Evolutionary conservation across 2,797 vertebrate genomes (phyloP).

Genomic region (Morus bassanus): DNA sequence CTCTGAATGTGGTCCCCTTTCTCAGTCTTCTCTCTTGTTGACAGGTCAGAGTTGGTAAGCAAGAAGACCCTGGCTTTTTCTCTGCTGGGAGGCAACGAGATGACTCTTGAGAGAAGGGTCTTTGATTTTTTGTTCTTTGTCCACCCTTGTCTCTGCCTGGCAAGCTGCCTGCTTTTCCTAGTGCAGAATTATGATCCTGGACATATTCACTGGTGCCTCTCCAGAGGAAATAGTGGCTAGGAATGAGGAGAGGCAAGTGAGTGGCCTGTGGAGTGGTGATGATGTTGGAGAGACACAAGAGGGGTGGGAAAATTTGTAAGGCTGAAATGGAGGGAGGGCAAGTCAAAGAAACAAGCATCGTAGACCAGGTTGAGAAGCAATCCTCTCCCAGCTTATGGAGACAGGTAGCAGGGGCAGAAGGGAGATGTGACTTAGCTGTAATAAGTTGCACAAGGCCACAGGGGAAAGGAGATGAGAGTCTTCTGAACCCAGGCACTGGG

Average conservation of each 20-base stretch:
- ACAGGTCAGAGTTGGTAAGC: not conserved
- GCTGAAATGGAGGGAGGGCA: not conserved
- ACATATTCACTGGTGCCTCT: rapidly evolving
- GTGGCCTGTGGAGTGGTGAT: not conserved
- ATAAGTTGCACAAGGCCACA: not conserved
- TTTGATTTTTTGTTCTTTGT: not conserved
- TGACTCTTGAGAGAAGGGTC: not conserved
- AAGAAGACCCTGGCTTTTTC: not conserved
- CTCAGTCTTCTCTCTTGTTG: not conserved
- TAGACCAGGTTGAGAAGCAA: not conserved
- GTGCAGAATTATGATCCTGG: not conserved
- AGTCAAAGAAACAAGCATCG: not conserved
- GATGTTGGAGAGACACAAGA: not conserved
- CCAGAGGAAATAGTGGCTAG: not conserved
- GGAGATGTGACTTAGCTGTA: not conserved
- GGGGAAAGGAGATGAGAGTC: not conserved
- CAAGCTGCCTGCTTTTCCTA: not conserved
- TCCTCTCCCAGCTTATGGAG: not conserved
- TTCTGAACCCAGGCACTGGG: not conserved
- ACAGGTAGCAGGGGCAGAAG: not conserved
- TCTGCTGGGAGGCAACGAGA: not conserved
- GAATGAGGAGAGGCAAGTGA: not conserved
- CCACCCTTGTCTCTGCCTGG: not conserved
- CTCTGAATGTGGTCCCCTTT: not conserved
- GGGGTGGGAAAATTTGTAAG: not conserved